Evolutionary conservation across 2,888 invertebrate species (phyloP), one percentile per base, ranked within the genome.

Genomic region (Allolobophora icterica): DNA sequence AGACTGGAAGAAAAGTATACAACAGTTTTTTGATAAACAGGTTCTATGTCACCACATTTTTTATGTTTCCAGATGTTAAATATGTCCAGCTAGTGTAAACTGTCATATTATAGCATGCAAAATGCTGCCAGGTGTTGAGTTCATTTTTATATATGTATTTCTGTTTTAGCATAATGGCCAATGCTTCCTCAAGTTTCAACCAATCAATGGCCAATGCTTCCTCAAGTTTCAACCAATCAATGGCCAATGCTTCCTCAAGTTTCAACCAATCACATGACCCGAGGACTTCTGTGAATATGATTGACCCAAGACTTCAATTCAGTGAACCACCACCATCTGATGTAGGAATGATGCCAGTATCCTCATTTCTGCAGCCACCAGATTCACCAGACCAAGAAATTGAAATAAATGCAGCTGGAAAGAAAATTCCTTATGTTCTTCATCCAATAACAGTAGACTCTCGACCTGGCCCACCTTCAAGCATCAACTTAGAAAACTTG

Each of bases 331-430:
- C 34, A 87, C 87, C 84, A 84, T 5, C 87, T 71, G 71, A 71
- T n/a, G 71, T 71, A n/a, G 71, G 71, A 71, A 71, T 71, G 38
- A 87, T 38, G 24, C 33, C 34, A 84, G 84, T 35, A 35, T 87
- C 87, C 8, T 87, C 87, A 87, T 87, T 87, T 87, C 87, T 87
- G 0, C 87, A 87, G 15, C 87, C 87, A 87, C 87, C 87, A 87
- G 45, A 42, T 5, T 52, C 52, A 35, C 89, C 89, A 89, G 45
- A 42, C 34, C 45, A 89, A 52, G 89, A 45, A 42, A 89, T 89
- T 42, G 89, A 89, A 89, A 89, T 89, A 33, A 89, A 89, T 40
- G 89, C 40, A 33, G 38, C 87, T 30, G 87, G 87, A 87, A 87
- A 87, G 87, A 87, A 87, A 87, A 34, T 87, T 35, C 19, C n/a